These are phyloP conservation scores for Epirrita christyi DNA, from an alignment of 2,888 invertebrate genomes.

Conservation along the genomic window DNA sequence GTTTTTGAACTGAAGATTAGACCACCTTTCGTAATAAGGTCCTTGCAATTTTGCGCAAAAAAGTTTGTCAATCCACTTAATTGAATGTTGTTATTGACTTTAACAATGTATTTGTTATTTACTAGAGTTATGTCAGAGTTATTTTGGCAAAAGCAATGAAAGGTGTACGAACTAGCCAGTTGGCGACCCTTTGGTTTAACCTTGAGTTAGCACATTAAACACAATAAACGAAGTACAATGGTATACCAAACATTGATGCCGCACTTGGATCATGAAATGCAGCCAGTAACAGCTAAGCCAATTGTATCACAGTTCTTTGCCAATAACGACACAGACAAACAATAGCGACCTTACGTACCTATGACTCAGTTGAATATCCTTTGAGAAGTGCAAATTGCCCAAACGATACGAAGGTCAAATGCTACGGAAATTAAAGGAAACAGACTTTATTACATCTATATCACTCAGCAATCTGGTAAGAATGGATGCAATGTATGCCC, in stretches of 20 bases:
- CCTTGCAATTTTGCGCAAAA: no score
- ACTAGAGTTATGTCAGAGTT: no score
- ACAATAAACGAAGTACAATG: no score
- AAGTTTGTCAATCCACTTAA: no score
- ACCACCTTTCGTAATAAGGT: no score
- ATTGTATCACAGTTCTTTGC: conserved; percentile 19
- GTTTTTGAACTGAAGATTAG: no score
- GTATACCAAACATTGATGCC: not conserved
- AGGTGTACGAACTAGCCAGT: no score
- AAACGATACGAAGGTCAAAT: conserved; percentile 60
- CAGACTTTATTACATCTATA: conserved; percentile 46
- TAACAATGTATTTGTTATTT: no score
- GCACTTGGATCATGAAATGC: conserved; percentile 6
- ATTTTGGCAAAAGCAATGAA: no score
- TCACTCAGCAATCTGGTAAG: conserved; percentile 20
- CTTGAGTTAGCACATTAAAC: no score
- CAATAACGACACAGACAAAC: conserved; percentile 6
- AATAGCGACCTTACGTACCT: conserved; percentile 21
- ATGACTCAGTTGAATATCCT: conserved; percentile 27
- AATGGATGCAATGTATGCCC: conserved; percentile 51
- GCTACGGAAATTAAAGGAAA: conserved; percentile 57
- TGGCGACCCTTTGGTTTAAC: no score
- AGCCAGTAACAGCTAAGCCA: conserved; percentile 2
- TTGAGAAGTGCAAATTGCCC: conserved; percentile 50
- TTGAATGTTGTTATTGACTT: no score